phyloP scores from a whole-genome alignment of 2,888 invertebrate species.

The Eulithis testata region DNA sequence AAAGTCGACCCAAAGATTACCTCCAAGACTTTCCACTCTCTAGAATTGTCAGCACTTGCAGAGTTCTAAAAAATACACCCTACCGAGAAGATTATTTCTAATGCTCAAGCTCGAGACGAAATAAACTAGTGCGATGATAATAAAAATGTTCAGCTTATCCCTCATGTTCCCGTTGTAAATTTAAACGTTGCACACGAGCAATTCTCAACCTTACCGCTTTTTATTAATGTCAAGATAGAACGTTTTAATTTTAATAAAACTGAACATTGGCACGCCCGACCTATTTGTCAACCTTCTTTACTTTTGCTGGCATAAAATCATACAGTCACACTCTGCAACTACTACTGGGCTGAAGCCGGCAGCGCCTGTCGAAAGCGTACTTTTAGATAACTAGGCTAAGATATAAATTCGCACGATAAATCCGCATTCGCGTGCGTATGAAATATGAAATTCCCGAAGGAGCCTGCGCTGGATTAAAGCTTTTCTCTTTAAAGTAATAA shows the following conservation, averaged over 20 bases:
- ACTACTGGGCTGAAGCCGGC: conserved; percentile 55
- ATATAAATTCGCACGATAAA: conserved; percentile 78
- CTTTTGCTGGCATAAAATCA: conserved; percentile 82
- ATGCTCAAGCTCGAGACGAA: conserved; percentile 74
- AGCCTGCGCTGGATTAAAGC: conserved; percentile 75
- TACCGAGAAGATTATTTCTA: conserved; percentile 74
- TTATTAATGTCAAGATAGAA: conserved; percentile 78
- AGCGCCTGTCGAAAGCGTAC: conserved; percentile 67
- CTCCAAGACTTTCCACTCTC: conserved; percentile 48
- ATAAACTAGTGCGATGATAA: conserved; percentile 79
- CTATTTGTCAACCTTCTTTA: conserved; percentile 85
- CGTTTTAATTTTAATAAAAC: conserved; percentile 84
- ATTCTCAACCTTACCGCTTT: conserved; percentile 72
- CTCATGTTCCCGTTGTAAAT: conserved; percentile 73
- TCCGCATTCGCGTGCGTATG: conserved; percentile 65
- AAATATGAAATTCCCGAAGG: conserved; percentile 74
- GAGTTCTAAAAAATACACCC: conserved; percentile 62
- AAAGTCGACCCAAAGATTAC: conserved; percentile 50
- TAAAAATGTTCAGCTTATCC: conserved; percentile 80
- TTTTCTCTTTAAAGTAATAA: conserved; percentile 82
- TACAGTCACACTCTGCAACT: conserved; percentile 77
- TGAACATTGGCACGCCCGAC: conserved; percentile 82
- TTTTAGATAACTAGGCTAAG: conserved; percentile 75
- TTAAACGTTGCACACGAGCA: conserved; percentile 61
- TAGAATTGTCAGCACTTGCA: conserved; percentile 50